These are phyloP conservation scores for Octodon degus DNA, from an alignment of 2,113 vertebrate species.

Conservation along the genomic window DNA sequence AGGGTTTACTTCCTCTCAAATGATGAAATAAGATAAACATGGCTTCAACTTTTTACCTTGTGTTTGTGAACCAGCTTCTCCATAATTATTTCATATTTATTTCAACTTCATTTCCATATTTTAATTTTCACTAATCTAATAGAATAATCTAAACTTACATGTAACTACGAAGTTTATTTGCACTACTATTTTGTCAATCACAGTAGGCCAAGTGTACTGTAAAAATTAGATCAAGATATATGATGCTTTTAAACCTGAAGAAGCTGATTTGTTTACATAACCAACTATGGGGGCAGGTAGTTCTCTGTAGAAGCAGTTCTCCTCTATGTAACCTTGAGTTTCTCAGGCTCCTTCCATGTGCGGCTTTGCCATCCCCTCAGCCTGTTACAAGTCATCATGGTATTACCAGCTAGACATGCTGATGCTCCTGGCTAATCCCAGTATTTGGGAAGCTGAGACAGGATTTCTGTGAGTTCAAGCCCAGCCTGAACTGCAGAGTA, in stretches of 20 bases:
- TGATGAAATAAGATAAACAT: background rate
- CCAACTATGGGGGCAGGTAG: background rate
- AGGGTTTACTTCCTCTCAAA: background rate
- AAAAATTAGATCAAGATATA: background rate
- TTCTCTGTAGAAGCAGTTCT: background rate
- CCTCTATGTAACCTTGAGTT: background rate
- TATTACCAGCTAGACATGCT: background rate
- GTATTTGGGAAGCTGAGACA: background rate
- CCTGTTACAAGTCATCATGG: background rate
- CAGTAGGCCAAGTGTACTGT: background rate
- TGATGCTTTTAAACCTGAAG: background rate
- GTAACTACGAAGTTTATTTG: slow-evolving; percentile 4
- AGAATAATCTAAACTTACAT: slow-evolving; percentile 24
- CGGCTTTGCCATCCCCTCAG: background rate
- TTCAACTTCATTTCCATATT: background rate
- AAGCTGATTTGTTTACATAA: background rate
- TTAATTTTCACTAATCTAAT: background rate
- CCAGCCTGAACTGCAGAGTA: background rate
- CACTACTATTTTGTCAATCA: background rate
- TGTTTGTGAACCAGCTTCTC: background rate
- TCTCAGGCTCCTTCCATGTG: background rate
- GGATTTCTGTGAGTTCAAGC: background rate
- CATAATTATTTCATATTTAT: background rate
- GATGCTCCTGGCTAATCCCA: background rate
- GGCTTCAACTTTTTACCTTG: background rate